These are phyloP conservation scores for Montipora cactus DNA, from an alignment of 64 coral and sea anemone genomes.

Conservation along the genomic window DNA sequence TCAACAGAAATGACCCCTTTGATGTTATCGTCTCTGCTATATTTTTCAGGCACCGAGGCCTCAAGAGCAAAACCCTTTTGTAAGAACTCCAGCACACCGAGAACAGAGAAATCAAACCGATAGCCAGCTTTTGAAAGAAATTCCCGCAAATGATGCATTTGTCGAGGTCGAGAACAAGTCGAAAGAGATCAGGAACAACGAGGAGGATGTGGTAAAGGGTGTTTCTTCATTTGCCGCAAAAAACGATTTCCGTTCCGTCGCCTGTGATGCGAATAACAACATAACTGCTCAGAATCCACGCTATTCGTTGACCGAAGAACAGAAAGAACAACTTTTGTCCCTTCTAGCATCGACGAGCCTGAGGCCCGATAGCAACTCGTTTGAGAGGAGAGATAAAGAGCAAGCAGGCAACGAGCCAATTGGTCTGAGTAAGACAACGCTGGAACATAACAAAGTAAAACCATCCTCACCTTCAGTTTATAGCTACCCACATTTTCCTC, in stretches of 20 bases:
- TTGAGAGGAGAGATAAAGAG: not conserved
- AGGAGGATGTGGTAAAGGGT: not conserved
- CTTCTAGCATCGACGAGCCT: conserved; percentile 8
- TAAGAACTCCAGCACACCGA: not conserved
- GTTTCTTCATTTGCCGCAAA: not conserved
- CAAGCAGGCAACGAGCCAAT: not conserved
- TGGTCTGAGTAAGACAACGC: not conserved
- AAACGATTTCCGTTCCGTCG: not conserved
- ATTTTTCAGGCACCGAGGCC: conserved; percentile 31
- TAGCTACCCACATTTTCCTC: conserved; percentile 8
- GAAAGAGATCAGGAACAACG: not conserved
- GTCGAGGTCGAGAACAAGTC: not conserved
- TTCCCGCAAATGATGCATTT: not conserved
- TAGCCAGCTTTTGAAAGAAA: not conserved
- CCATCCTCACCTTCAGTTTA: conserved; percentile 46
- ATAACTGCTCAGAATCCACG: not conserved
- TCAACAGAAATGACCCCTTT: not conserved
- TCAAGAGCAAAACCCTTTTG: conserved; percentile 24
- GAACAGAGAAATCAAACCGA: not conserved
- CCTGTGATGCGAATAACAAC: not conserved
- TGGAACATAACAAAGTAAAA: not conserved
- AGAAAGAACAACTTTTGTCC: conserved; percentile 33
- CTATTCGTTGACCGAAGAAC: conserved; percentile 19
- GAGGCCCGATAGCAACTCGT: not conserved
- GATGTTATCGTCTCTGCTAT: not conserved